Evolutionary conservation across 2,797 vertebrate genomes (phyloP), one percentile per base, ranked within the genome.

Genomic region (Acridotheres tristis): DNA sequence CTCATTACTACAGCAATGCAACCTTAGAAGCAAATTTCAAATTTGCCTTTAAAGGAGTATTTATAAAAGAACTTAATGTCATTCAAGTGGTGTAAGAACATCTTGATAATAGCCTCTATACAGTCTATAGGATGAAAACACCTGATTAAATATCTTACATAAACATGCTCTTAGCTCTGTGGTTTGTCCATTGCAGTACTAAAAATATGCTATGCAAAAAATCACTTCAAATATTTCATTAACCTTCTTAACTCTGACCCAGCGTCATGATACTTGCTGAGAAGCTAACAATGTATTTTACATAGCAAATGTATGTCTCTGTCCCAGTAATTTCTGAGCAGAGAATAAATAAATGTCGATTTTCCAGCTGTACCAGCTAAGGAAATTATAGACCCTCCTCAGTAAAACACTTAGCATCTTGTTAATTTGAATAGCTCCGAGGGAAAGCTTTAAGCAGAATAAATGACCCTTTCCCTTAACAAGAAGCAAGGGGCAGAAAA

Each of bases 291-390:
- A 54, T 85, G 7, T 90, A 36, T 89, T 93, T 90, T 93, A 82
- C 92, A 91, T 86, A 76, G 73, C 43, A 92, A 92, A 93, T 89
- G 26, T 30, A 57, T 74, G 77, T 81, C 76, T 84, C 76, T 84
- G 53, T 67, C 45, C 45, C 59, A 67, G 58, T 55, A 69, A 63
- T 86, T 93, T 86, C 63, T 76, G 59, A 83, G 62, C 47, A 57
- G 8, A 68, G 73, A 88, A 61, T 67, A 93, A 91, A 93, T 79
- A 90, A 77, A 86, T 4, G 32, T 73, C 9, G 66, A 91, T 94
- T 94, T 96, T 97, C 96, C 87, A 92, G 96, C 89, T 93, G 65
- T 78, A 92, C 93, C 43, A 36, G 94, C 48, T 57, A 79, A 85
- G 85, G 87, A 93, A 95, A 93, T 96, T 88, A 93, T 77, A 94